A percentile compares a stretch with the other conserved stretches of the same genome.
Conservation (phyloP, 2,797 vertebrate genomes). For the Zalophus californianus region DNA sequence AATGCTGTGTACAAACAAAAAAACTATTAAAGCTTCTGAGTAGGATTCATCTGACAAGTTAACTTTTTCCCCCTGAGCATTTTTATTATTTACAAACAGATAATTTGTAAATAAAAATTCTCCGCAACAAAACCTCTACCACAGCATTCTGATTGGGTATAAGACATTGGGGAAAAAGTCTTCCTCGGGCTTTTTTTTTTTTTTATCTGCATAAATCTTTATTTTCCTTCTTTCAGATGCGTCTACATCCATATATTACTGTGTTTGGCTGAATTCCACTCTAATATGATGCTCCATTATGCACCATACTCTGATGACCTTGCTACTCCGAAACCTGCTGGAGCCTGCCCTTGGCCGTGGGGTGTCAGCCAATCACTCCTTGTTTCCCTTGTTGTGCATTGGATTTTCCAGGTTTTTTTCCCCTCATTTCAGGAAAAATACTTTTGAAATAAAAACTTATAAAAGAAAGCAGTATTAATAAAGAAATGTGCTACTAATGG, state of each 20-base stretch:
- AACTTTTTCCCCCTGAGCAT: neutral
- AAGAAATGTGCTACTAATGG: constrained; percentile 23
- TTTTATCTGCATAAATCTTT: constrained; percentile 76
- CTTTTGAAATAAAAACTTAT: constrained; percentile 64
- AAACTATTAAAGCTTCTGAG: constrained; percentile 25
- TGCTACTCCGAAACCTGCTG: constrained; percentile 78
- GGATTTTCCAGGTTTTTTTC: constrained; percentile 41
- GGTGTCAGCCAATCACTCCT: constrained; percentile 84
- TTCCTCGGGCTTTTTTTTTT: constrained; percentile 33
- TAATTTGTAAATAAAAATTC: constrained; percentile 42
- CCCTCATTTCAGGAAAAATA: constrained; percentile 36
- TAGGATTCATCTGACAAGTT: constrained; percentile 21
- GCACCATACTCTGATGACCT: constrained; percentile 82
- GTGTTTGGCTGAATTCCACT: constrained; percentile 86
- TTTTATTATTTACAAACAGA: constrained; percentile 63
- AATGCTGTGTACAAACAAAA: constrained; percentile 76
- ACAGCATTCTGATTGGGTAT: constrained; percentile 8
- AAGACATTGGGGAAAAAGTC: constrained; percentile 53
- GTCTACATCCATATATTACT: constrained; percentile 83
- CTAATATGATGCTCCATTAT: constrained; percentile 80
- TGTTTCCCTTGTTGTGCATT: constrained; percentile 63
- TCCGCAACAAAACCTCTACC: neutral
- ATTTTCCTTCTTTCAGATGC: constrained; percentile 82
- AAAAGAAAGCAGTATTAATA: constrained; percentile 67
- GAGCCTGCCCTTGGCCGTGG: constrained; percentile 81